These are phyloP conservation scores for Temnothorax nylanderi DNA, from an alignment of 1,140 invertebrate species.

Conservation along the genomic window DNA sequence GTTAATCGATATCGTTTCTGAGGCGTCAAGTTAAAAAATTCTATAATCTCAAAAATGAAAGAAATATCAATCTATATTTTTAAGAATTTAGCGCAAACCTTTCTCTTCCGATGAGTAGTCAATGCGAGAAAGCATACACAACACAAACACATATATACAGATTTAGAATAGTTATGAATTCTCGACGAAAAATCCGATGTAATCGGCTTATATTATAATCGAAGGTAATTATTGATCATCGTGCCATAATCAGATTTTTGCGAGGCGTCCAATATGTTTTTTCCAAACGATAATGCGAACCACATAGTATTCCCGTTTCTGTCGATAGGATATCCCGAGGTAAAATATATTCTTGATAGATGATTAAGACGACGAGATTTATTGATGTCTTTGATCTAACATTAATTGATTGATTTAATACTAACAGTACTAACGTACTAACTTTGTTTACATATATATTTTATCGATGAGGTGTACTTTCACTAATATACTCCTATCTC, in stretches of 20 bases:
- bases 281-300: constrained; percentile 2
- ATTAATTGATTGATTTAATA: constrained; percentile 22
- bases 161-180: constrained; percentile 31
- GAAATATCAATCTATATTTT: constrained; percentile 33
- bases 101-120: constrained; percentile 72
- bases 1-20: neutral
- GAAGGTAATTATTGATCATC: constrained; percentile 22
- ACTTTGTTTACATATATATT: constrained; percentile 19
- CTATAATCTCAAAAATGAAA: constrained; percentile 10
- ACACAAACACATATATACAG: neutral
- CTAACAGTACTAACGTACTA: constrained; percentile 11
- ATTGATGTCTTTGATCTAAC: constrained; percentile 8
- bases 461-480: neutral
- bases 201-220: constrained; percentile 45
- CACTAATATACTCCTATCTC: constrained; percentile 1
- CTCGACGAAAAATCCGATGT: constrained; percentile 41
- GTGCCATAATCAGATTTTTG: constrained; percentile 20
- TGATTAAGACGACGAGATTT: neutral
- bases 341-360: neutral
- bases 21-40: constrained; percentile 2
- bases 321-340: neutral
- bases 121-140: constrained; percentile 58
- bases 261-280: constrained; percentile 48
- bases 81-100: constrained; percentile 33
- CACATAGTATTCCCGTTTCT: neutral